Evolutionary conservation across 2,888 invertebrate species (phyloP).

Genomic region (Phalera bucephala): DNA sequence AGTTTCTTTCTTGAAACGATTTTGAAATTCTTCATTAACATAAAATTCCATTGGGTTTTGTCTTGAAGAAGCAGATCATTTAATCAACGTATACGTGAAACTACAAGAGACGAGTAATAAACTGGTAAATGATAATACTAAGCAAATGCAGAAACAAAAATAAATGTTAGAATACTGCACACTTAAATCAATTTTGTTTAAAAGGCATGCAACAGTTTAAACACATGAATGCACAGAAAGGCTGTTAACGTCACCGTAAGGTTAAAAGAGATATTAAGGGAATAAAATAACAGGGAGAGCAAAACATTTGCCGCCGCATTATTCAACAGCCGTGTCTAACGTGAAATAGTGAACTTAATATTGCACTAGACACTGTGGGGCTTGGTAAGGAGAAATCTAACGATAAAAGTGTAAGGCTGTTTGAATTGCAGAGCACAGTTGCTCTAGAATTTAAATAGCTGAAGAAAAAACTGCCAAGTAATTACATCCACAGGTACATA

Average conservation of each 20-base stretch:
- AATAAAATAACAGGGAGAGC: slow-evolving; percentile 39
- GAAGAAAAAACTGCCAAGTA: too few species aligned
- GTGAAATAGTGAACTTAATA: slow-evolving; percentile 42
- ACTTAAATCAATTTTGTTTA: slow-evolving; percentile 15
- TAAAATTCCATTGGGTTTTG: too few species aligned
- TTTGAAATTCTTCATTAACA: too few species aligned
- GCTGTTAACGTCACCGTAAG: slow-evolving; percentile 26
- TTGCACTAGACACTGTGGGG: slow-evolving; percentile 13
- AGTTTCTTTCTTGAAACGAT: too few species aligned
- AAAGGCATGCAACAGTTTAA: slow-evolving; percentile 17
- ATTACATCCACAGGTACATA: too few species aligned
- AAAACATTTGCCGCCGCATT: slow-evolving; percentile 40
- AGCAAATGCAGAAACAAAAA: too few species aligned
- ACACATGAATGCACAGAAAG: slow-evolving; percentile 5
- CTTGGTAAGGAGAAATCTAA: slow-evolving; percentile 5
- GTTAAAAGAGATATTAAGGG: slow-evolving; percentile 39
- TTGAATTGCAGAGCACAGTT: not conserved
- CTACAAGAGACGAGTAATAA: too few species aligned
- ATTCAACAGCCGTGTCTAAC: slow-evolving; percentile 43
- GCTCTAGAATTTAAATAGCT: too few species aligned
- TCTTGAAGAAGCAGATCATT: too few species aligned
- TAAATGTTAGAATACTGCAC: not conserved
- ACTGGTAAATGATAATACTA: too few species aligned
- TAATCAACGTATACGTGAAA: too few species aligned
- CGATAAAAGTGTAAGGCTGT: not conserved